Conservation (phyloP, 2,113 vertebrate genomes). For the Tupaia tana region DNA sequence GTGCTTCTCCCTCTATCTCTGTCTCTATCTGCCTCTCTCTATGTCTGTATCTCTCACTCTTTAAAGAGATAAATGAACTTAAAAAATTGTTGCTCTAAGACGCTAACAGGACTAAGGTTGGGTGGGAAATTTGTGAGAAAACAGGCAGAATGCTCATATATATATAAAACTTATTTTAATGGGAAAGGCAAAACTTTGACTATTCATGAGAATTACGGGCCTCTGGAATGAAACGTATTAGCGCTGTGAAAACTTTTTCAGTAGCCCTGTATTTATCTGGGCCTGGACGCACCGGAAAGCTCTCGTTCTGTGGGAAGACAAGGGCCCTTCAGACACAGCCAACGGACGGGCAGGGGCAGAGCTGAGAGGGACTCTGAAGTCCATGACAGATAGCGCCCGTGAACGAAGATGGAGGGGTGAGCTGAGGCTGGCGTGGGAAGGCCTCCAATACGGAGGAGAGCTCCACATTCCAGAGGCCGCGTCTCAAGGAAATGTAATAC, state of each 20-base stretch:
- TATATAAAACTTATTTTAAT: not conserved
- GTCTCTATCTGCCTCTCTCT: no score
- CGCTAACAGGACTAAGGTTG: not conserved
- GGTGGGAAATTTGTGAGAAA: not conserved
- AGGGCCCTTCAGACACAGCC: not conserved
- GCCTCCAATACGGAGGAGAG: not conserved
- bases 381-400: not conserved
- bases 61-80: no score
- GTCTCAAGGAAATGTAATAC: not conserved
- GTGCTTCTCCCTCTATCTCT: no score
- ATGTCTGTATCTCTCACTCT: no score
- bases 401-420: not conserved
- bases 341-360: not conserved
- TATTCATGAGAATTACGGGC: not conserved
- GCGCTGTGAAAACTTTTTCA: not conserved
- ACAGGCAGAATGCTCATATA: not conserved
- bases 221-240: not conserved
- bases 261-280: not conserved
- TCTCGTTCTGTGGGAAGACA: not conserved
- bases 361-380: not conserved
- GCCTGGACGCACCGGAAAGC: not conserved
- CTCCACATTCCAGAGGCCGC: no score
- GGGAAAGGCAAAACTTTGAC: not conserved
- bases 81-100: not conserved
- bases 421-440: not conserved